Evolutionary conservation across 2,888 invertebrate genomes (phyloP).

Genomic region (Andrena praecox): DNA sequence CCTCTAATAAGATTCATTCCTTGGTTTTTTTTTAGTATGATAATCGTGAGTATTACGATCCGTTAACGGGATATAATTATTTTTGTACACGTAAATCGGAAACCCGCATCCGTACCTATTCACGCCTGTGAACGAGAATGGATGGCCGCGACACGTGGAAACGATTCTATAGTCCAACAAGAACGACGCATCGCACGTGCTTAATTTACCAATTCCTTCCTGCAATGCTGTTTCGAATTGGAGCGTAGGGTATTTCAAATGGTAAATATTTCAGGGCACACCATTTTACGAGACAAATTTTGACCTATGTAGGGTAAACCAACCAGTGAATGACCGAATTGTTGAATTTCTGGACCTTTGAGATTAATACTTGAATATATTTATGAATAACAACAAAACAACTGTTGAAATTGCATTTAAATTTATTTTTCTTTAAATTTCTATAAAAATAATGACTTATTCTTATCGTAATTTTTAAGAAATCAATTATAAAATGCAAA

Average conservation of each 20-base stretch:
- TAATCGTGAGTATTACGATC: background rate
- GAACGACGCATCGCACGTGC: conserved; percentile 18
- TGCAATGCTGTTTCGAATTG: background rate
- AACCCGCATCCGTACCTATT: conserved; percentile 29
- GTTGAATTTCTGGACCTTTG: too few relatives aligned
- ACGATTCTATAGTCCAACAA: conserved; percentile 24
- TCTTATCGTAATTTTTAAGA: too few relatives aligned
- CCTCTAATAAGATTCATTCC: too few relatives aligned
- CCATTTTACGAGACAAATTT: background rate
- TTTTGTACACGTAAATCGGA: conserved; percentile 25
- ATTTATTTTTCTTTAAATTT: too few relatives aligned
- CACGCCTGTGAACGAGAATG: conserved; percentile 8
- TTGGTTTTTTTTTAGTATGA: background rate
- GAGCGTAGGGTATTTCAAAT: background rate
- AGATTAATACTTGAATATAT: too few relatives aligned
- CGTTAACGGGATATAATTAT: conserved; percentile 28
- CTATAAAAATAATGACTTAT: too few relatives aligned
- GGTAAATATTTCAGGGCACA: background rate
- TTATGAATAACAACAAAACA: too few relatives aligned
- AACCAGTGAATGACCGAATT: too few relatives aligned
- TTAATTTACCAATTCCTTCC: conserved; percentile 13
- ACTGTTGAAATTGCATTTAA: too few relatives aligned
- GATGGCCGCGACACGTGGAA: conserved; percentile 19
- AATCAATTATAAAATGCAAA: too few relatives aligned
- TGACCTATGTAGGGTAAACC: too few relatives aligned